These are phyloP conservation scores for Zootoca vivipara DNA, from an alignment of 2,113 vertebrate genomes.

Conservation along the genomic window DNA sequence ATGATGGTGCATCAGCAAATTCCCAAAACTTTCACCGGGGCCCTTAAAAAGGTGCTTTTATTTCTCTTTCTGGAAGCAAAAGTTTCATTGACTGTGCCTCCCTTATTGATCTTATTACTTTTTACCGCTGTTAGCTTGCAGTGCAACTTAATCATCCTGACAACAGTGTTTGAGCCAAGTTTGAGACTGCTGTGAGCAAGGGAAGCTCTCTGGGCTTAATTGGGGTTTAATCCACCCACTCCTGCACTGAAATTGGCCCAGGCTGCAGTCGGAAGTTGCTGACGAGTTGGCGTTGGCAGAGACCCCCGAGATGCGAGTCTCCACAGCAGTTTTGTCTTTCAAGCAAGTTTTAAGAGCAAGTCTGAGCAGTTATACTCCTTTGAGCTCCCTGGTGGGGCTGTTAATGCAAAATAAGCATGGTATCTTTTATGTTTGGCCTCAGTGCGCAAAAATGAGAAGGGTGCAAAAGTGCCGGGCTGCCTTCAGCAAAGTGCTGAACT, in stretches of 20 bases:
- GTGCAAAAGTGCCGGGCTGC: too few species aligned
- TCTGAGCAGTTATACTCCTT: not conserved
- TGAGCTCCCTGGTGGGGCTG: not conserved
- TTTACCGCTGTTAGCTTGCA: not conserved
- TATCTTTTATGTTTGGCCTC: not conserved
- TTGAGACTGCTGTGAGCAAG: not conserved
- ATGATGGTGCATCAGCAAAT: not conserved
- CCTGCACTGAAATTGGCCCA: not conserved
- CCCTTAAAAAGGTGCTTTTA: not conserved
- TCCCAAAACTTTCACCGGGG: not conserved
- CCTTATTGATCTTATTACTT: not conserved
- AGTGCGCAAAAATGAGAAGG: not conserved
- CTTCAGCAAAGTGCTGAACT: not conserved
- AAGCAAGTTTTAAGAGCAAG: not conserved
- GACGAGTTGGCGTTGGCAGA: not conserved
- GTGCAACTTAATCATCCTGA: constrained; percentile 7
- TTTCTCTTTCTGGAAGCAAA: not conserved
- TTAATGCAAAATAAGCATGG: not conserved
- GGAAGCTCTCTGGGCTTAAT: not conserved
- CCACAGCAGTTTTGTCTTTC: not conserved
- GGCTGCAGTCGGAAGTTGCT: not conserved
- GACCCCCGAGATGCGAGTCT: not conserved
- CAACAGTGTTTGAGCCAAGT: not conserved
- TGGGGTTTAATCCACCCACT: not conserved
- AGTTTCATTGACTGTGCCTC: not conserved